Evolutionary conservation across 2,797 vertebrate species (phyloP), one percentile per base, ranked within the genome.

Genomic region (Phoxinus dragarum): DNA sequence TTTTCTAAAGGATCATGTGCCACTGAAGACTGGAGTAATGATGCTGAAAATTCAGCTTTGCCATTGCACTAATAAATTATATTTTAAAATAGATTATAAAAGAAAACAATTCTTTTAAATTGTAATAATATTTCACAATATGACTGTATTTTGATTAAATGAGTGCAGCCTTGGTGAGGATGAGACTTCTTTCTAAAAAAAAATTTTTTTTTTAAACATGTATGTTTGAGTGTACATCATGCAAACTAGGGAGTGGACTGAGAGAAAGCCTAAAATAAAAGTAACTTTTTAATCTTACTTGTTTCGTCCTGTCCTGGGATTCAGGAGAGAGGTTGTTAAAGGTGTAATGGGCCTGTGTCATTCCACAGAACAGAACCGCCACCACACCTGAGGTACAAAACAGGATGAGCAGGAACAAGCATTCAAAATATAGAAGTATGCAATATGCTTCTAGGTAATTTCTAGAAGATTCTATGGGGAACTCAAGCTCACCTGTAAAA

Each of bases 331-430:
- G 93, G 93, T 99, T 99, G 94, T 99, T 99, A 84, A 95, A 99
- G 17, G 98, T 99, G 89, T 99, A 99, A 93, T 99, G 98, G 34
- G 98, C 98, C 91, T 99, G 98, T 2, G 98, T 99, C 90, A 99
- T 99, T 78, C 98, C 98, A 79, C 98, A 99, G 91, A 99, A 99
- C 88, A 99, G 94, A 19, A 99, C 98, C 0, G 98, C 97, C 68
- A 99, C 98, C 88, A 99, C 98, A 85, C 98, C 98, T 99, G 75
- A 69, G 11, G 59, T 44, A 73, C 17, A 69, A 19, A 82, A 44
- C n/a, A 81, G 64, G 16, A 16, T 17, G 19, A 79, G n/a, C n/a
- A 83, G 54, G 21, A 16, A 23, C 75, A 67, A 10, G 0, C 61
- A 23, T 49, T 79, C 4, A 80, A 47, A 23, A 23, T 78, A 31